These are phyloP conservation scores for Drosophila kanekoi DNA, from an alignment of 2,888 invertebrate species.

Conservation along the genomic window DNA sequence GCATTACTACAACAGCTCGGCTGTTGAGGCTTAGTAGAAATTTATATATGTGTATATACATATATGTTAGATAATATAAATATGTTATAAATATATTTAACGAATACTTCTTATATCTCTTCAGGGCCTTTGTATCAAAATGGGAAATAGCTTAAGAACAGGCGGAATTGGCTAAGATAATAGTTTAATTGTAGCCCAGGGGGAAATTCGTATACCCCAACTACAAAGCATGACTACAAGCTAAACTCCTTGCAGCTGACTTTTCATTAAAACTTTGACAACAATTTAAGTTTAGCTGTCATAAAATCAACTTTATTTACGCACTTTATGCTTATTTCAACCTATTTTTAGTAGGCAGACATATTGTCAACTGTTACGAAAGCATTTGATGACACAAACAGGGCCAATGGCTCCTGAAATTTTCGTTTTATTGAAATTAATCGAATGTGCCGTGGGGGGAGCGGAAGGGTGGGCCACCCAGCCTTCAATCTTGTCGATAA, in stretches of 20 bases:
- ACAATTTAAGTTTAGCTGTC: constrained; percentile 53
- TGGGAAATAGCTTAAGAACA: no score
- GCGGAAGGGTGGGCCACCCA: background rate
- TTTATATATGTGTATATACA: no score
- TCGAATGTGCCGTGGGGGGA: constrained; percentile 50
- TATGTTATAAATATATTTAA: no score
- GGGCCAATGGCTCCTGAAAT: constrained; percentile 41
- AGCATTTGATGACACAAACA: constrained; percentile 39
- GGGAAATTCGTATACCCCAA: no score
- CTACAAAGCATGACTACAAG: background rate
- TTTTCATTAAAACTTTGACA: constrained; percentile 64
- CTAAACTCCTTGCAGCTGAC: constrained; percentile 26
- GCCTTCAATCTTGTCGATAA: constrained; percentile 9
- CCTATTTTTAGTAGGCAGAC: constrained; percentile 9
- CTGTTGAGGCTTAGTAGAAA: no score
- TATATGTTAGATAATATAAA: no score
- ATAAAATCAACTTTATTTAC: constrained; percentile 44
- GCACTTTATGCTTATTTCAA: constrained; percentile 44
- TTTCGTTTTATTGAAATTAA: constrained; percentile 78
- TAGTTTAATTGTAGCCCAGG: background rate
- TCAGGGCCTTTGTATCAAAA: no score
- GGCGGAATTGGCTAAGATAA: no score
- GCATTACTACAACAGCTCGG: no score
- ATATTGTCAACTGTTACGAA: constrained; percentile 35
- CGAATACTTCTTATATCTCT: no score